Base-by-base conservation (phyloP, 2,888 invertebrate genomes). In the Megastigmus dorsalis region DNA sequence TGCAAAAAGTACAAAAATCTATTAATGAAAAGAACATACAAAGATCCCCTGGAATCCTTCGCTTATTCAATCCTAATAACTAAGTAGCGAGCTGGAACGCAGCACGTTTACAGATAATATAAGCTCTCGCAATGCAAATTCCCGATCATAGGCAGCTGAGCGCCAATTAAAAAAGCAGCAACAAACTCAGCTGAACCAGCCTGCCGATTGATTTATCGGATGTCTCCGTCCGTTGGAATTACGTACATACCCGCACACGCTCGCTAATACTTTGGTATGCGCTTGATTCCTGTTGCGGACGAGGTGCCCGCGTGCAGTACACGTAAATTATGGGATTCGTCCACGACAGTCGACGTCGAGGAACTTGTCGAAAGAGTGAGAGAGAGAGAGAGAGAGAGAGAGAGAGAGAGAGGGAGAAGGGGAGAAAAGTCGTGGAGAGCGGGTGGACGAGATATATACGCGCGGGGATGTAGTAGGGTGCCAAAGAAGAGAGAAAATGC, bases 321-420 rank as follows among this genome's bases (percentile, higher is more conserved):
- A 10, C 50, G 50, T 63, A 50, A 50, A 50, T 63, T 63, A 63
- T 50, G 63, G 36, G 3, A 26, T 20, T 43, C 28, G 26, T 4
- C n/a, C n/a, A n/a, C n/a, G n/a, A n/a, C n/a, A n/a, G n/a, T n/a
- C n/a, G n/a, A 9, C 10, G n/a, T 38, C 38, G 28, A 3, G 9
- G 41, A 28, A 20, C 1, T 7, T 9, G 38, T 9, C 10, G 10
- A 23, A 33, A 5, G 26, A 4, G 41, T 15, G 33, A 18, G n/a
- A 23, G 52, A 52, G 48, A 30, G 50, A 68, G 63, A 38, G 59
- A 63, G 55, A 45, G 54, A 26, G 62, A 48, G 77, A 79, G 80
- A 79, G 80, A 80, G 82, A 80, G 79, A 52, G 52, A 66, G 66
- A 75, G 54, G 66, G 66, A 71, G 72, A 63, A 75, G 80, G 77